Evolutionary conservation across 1,140 invertebrate species (phyloP), one percentile per base, ranked within the genome.

Genomic region (Sitodiplosis mosellana): DNA sequence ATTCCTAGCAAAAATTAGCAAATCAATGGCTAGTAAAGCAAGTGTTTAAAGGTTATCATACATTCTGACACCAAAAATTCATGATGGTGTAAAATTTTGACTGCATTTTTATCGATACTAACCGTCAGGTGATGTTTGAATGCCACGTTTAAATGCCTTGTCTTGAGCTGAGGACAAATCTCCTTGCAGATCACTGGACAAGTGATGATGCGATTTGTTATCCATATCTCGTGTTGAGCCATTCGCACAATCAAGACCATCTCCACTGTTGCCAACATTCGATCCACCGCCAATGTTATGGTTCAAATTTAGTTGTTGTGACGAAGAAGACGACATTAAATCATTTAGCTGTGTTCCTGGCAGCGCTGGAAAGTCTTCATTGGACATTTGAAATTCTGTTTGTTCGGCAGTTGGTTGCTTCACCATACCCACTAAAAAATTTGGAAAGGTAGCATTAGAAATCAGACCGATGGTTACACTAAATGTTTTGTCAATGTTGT

Each of bases 321-420:
- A n/a, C 14, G 36, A 14, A 6, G 36, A n/a, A 6, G 36, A n/a
- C 17, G 36, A 17, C 14, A 14, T 38, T 14, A 70, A 69, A 48
- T 64, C 61, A 38, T 59, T 60, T 50, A 60, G 60, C 49, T 63
- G 61, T 55, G 73, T 83, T 64, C 78, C 81, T 50, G 81, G 95
- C 66, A 99, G 73, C 60, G 95, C 94, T 53, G 94, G 94, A 71
- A 99, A 99, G 69, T 99, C 95, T 72, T 99, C 94, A 54, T 83
- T 88, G 55, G 90, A 93, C 79, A 98, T 96, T 53, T 87, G 89
- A 69, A 97, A 98, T 68, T 96, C 93, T 57, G 80, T 88, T 54
- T 87, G 76, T 67, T 92, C 87, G 27, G 83, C 79, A 57, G 83
- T 84, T 50, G 87, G 87, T 65, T 91, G 87, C 68, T 94, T 94